Base-by-base conservation (phyloP, 2,888 invertebrate genomes). In the Eucera pruinosa region DNA sequence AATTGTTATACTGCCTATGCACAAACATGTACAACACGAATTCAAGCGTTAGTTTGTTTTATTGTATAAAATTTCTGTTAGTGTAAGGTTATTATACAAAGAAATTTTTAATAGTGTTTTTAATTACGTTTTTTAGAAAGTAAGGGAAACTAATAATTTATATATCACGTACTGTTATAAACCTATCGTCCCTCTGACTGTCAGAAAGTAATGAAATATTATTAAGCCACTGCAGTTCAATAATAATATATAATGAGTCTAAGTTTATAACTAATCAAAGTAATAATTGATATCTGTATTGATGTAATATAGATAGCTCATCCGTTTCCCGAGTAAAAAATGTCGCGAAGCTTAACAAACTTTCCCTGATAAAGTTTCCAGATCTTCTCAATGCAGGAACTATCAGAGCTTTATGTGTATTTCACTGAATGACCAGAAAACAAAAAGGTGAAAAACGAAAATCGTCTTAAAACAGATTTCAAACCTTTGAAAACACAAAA, bases 171-270 rank as follows among this genome's bases (percentile, higher is more conserved):
- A 74, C 75, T 86, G 76, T 64, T 80, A 50, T 57, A 82, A 47
- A 81, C 72, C 83, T 79, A 61, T 86, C 73, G 62, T 81, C 77
- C 75, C 74, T 77, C 68, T 72, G 80, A 83, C 85, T 82, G 72
- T 85, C 81, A 72, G 87, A 86, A 87, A 87, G 83, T 87, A 87
- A 77, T 70, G 58, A 76, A 78, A 72, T 84, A 77, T 50, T 82
- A 76, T 66, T 83, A 83, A 75, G 84, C 78, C 73, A 69, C 72
- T 65, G 72, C 65, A 78, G 80, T 58, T 81, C 76, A 69, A 55
- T 76, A 73, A 74, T 57, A 57, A 69, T 71, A 72, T 73, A 64
- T 77, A 81, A 64, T 57, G 73, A 73, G 41, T 79, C 72, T 78
- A 81, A 84, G 74, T 85, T 84, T 69, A 78, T 75, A 58, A 72